Evolutionary conservation across 2,113 vertebrate genomes (phyloP).

Genomic region (Gopherus flavomarginatus): DNA sequence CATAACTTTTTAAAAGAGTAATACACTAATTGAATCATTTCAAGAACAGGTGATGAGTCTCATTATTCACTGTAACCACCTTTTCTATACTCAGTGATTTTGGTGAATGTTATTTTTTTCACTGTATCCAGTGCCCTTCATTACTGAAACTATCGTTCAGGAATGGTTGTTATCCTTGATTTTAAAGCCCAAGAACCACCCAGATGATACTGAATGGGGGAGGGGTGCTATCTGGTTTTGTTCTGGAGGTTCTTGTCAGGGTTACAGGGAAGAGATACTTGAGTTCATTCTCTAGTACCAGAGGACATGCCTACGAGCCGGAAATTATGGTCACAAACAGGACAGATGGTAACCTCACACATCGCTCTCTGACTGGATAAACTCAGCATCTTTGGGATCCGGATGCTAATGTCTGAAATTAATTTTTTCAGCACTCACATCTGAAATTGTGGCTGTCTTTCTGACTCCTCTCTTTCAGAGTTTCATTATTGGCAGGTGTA

Average conservation of each 20-base stretch:
- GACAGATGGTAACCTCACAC: neutral
- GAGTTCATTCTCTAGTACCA: neutral
- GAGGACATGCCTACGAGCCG: neutral
- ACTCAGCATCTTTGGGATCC: neutral
- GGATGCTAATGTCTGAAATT: neutral
- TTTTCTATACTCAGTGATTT: neutral
- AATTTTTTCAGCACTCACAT: neutral
- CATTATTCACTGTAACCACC: neutral
- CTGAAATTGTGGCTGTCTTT: neutral
- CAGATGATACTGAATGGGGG: neutral
- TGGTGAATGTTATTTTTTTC: constrained; percentile 1
- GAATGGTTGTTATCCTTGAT: neutral
- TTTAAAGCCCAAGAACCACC: constrained; percentile 2
- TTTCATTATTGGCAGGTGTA: neutral
- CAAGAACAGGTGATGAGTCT: neutral
- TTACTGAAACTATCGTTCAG: neutral
- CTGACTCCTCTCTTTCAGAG: neutral
- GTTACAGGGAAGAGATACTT: neutral
- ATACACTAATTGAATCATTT: neutral
- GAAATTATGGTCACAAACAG: neutral
- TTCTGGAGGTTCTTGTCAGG: neutral
- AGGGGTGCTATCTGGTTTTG: neutral
- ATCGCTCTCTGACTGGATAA: neutral
- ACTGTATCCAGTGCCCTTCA: neutral
- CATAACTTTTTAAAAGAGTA: neutral